Evolutionary conservation across 2,797 vertebrate species (phyloP), one percentile per base, ranked within the genome.

Genomic region (Ceryle rudis): DNA sequence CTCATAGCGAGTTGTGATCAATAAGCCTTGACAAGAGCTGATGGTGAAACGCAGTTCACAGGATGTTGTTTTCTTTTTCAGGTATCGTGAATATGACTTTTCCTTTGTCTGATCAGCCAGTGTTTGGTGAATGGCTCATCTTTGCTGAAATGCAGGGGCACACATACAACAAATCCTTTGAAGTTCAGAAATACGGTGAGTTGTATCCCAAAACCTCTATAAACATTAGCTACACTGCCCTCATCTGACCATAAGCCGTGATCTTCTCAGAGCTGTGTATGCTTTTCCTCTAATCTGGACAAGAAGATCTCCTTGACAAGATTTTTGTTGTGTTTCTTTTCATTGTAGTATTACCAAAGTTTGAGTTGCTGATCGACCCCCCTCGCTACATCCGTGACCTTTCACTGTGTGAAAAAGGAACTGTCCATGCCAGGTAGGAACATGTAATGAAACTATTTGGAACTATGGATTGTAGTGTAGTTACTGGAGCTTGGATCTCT

Each of bases 151-250:
- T 98, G 97, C 99, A 99, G 95, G 99, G 99, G 20, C 98, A 99
- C 95, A 97, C 98, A 3, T 99, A 99, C 97, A 99, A 99, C 98
- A 99, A 98, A 94, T 99, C 99, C 4, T 99, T 99, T 95, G 98
- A 99, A 96, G 99, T 99, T 70, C 99, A 99, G 97, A 99, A 99
- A 98, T 99, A 99, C 9, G 99, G 99, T 99, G 96, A 99, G 98
- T 95, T 31, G 22, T 61, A 7, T 37, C 44, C 64, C 55, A 13
- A 15, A n/a, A 31, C 8, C 41, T 70, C 73, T 29, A 26, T 29
- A 26, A 8, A 42, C 1, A 2, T 60, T 33, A 25, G 14, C 57
- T 73, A 10, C 23, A 2, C 52, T 41, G 67, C 42, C 47, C 75
- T 81, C 33, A 4, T 15, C 25, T 0, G 18, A 31, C 19, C 35